These are phyloP conservation scores for Etheostoma spectabile DNA, from an alignment of 2,113 vertebrate genomes.

Conservation along the genomic window DNA sequence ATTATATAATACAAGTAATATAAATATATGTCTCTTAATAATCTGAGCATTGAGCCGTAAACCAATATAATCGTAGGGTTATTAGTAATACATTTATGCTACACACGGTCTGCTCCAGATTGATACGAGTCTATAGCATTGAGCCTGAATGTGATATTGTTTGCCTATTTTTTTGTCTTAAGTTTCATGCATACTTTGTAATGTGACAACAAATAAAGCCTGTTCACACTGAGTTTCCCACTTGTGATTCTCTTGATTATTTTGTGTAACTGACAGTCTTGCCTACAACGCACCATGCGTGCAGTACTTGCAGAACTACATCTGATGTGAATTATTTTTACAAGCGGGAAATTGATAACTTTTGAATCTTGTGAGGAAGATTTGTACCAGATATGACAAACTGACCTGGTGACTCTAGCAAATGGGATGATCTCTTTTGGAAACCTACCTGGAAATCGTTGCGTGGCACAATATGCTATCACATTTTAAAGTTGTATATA, in stretches of 20 bases:
- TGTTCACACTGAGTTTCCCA: conserved; percentile 24
- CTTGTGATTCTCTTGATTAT: conserved; percentile 51
- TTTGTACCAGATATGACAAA: neutral
- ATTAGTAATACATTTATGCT: neutral
- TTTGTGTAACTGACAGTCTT: neutral
- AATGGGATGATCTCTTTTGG: neutral
- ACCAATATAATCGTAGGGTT: neutral
- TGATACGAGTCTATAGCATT: neutral
- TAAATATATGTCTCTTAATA: neutral
- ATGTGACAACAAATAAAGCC: conserved; percentile 68
- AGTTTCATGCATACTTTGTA: conserved; percentile 52
- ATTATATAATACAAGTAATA: neutral
- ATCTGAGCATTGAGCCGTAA: neutral
- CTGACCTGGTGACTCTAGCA: neutral
- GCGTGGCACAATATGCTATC: neutral
- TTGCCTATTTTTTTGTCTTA: neutral
- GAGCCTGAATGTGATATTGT: neutral
- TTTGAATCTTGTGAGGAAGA: neutral
- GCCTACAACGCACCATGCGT: neutral
- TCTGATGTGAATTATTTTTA: neutral
- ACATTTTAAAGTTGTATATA: neutral
- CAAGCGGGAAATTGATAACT: neutral
- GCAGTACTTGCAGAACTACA: neutral
- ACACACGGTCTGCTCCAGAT: neutral
- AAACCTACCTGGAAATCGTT: neutral